Base-by-base conservation (phyloP, 1,140 invertebrate genomes). In the Brachionus rubens region DNA sequence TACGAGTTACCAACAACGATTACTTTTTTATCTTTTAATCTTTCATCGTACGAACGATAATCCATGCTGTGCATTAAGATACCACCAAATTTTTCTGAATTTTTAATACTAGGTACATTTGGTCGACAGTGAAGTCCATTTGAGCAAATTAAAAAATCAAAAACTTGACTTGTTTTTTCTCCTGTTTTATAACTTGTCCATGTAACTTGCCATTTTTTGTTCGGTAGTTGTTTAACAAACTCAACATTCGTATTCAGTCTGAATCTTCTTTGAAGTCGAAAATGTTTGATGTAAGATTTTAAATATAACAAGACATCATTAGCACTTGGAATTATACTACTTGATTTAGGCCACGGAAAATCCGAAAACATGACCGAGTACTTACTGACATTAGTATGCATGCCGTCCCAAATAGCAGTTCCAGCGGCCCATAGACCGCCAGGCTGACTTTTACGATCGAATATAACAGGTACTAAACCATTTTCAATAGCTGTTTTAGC, bases 301-400 rank as follows among this genome's bases (percentile, higher is more conserved):
- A 97, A 84, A 81, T 95, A 96, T 12, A 89, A 81, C 0, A 91
- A 85, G 79, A 96, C 91, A 76, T 92, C 89, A 47, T 88, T 86
- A 19, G 92, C 91, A 6, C 88, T 87, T 1, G 95, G 82, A 81
- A 94, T 96, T 2, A 92, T 94, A 76, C 84, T 77, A 81, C 79
- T 70, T 33, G 80, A 87, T 43, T 88, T 85, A 0, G 88, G 88
- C 77, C 92, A 90, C 1, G 90, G 89, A 85, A 87, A 89, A 81
- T 92, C 91, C 2, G 91, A 90, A 83, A 90, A 94, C 2, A 90
- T 90, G 92, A 95, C 94, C 3, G 92, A 87, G 85, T 94, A 91
- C 81, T 93, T 93, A 1, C 92, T 92, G 10, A 94, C 84, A 85
- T 94, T 94, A 0, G 92, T 93, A 79, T 92, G 68, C 68, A 75